phyloP scores from a whole-genome alignment of 1,140 invertebrate species.

The Lucilia cuprina region DNA sequence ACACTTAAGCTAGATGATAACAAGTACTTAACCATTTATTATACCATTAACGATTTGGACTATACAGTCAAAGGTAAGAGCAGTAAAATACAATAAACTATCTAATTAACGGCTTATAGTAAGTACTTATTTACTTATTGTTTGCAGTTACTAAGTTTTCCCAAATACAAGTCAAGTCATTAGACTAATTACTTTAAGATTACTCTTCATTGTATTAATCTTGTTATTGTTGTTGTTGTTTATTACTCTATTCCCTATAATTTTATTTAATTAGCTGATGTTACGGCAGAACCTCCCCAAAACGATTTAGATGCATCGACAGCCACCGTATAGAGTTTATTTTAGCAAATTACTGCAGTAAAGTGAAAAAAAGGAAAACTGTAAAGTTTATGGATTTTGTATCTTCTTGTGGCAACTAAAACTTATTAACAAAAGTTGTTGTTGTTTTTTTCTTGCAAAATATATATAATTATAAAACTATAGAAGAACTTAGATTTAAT shows the following conservation, averaged over 20 bases:
- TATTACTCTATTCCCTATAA: neutral
- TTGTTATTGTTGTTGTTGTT: neutral
- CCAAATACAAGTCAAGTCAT: constrained; percentile 2
- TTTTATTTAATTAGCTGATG: constrained; percentile 30
- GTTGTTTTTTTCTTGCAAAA: too few relatives aligned
- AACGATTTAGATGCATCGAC: constrained; percentile 29
- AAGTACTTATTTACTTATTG: neutral
- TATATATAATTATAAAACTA: too few relatives aligned
- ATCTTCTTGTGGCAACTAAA: neutral
- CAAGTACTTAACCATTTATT: constrained; percentile 50
- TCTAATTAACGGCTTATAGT: too few relatives aligned
- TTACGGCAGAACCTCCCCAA: constrained; percentile 22
- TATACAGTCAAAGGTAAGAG: constrained; percentile 48
- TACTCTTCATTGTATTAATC: neutral
- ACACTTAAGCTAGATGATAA: constrained; percentile 44
- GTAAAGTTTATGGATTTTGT: neutral
- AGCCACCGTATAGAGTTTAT: neutral
- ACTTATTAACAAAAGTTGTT: too few relatives aligned
- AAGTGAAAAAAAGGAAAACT: neutral
- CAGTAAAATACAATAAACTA: neutral
- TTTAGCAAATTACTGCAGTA: neutral
- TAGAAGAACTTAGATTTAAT: too few relatives aligned
- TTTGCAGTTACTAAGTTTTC: neutral
- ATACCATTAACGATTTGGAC: constrained; percentile 50
- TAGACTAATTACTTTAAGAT: constrained; percentile 17